phyloP scores from a whole-genome alignment of 2,113 vertebrate genomes.

The Leptosomus discolor region DNA sequence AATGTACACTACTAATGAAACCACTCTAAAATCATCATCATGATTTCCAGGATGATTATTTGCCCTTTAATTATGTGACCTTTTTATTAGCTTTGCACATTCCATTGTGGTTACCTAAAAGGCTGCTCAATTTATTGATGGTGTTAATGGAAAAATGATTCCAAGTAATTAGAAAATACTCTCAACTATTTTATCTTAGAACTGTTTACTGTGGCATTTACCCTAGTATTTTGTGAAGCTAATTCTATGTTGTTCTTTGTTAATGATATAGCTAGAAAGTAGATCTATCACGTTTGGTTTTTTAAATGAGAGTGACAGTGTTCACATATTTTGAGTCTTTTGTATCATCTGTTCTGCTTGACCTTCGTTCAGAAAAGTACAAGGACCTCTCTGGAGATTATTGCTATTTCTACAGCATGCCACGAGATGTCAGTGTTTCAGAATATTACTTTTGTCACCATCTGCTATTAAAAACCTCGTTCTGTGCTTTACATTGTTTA shows the following conservation, averaged over 20 bases:
- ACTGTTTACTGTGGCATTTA: neutral
- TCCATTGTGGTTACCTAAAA: neutral
- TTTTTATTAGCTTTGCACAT: neutral
- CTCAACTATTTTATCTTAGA: neutral
- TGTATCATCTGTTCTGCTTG: neutral
- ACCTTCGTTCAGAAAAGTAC: neutral
- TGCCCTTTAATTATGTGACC: neutral
- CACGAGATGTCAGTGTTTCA: constrained; percentile 59
- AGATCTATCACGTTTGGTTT: neutral
- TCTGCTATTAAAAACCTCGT: neutral
- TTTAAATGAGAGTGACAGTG: neutral
- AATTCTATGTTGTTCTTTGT: neutral
- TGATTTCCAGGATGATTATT: neutral
- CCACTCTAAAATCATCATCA: neutral
- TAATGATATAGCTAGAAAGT: neutral
- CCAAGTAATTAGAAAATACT: neutral
- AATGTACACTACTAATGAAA: neutral
- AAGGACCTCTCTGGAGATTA: neutral
- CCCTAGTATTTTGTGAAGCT: neutral
- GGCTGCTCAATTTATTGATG: neutral
- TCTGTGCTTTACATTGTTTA: neutral
- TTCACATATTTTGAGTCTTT: neutral
- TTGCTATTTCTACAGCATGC: neutral
- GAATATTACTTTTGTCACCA: neutral
- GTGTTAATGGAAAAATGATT: neutral